These are phyloP conservation scores for Dexiosoma caninum DNA, from an alignment of 2,888 invertebrate genomes.

Conservation along the genomic window DNA sequence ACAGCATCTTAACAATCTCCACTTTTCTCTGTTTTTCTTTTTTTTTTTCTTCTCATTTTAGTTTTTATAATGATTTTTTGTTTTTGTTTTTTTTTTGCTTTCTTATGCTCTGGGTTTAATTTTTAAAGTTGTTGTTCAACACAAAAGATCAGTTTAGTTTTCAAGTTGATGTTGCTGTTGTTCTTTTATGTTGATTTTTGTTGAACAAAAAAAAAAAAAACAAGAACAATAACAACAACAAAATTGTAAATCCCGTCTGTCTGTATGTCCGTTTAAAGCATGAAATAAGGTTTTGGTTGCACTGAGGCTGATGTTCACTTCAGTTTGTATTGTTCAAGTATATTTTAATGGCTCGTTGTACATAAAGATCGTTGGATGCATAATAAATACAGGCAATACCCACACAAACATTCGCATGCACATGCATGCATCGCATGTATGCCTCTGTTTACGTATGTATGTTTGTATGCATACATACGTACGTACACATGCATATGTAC, in stretches of 20 bases:
- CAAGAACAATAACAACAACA: too few relatives aligned
- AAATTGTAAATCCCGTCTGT: slow-evolving; percentile 44
- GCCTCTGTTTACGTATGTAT: neutral
- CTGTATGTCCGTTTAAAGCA: slow-evolving; percentile 22
- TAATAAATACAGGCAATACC: slow-evolving; percentile 30
- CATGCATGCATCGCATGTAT: neutral
- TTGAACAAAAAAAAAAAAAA: neutral
- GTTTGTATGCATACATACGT: neutral
- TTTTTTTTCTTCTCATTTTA: slow-evolving; percentile 21
- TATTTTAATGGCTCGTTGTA: slow-evolving; percentile 46
- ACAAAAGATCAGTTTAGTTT: slow-evolving; percentile 55
- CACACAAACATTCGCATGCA: neutral
- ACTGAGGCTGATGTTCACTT: slow-evolving; percentile 22
- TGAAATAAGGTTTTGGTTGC: slow-evolving; percentile 45
- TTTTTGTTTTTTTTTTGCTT: neutral
- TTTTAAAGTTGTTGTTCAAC: slow-evolving; percentile 35
- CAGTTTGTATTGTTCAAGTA: slow-evolving; percentile 28
- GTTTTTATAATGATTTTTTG: slow-evolving; percentile 22
- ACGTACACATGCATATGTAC: neutral
- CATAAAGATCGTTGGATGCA: slow-evolving; percentile 46
- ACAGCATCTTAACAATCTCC: slow-evolving; percentile 51
- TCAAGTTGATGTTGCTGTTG: slow-evolving; percentile 23
- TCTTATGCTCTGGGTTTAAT: slow-evolving; percentile 1
- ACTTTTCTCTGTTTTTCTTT: slow-evolving; percentile 27
- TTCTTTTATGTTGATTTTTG: slow-evolving; percentile 40